Evolutionary conservation across 2,888 invertebrate species (phyloP).

Genomic region (Pheosia tremula): DNA sequence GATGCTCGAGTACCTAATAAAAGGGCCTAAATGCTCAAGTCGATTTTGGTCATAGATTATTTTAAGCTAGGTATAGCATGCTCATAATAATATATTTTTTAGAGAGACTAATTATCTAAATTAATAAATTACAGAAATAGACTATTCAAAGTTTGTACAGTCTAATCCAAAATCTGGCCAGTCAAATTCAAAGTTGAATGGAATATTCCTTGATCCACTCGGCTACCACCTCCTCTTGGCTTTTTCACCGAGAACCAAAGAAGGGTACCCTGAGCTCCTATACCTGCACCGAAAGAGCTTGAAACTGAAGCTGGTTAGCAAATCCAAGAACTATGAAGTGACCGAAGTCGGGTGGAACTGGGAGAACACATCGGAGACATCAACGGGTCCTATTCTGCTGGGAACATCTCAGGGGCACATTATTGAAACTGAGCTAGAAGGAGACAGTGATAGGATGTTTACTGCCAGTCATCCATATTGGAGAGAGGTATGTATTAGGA

Average conservation of each 20-base stretch:
- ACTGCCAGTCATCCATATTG: conserved; percentile 91
- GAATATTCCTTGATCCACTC: conserved; percentile 92
- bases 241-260: conserved; percentile 86
- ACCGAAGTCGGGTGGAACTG: conserved; percentile 97
- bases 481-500: conserved; percentile 87
- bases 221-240: conserved; percentile 94
- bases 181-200: conserved; percentile 85
- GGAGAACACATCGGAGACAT: conserved; percentile 86
- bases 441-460: conserved; percentile 93
- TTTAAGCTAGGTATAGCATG: too few relatives aligned
- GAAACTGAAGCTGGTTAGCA: conserved; percentile 87
- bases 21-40: too few relatives aligned
- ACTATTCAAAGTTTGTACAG: conserved; percentile 86
- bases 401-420: conserved; percentile 96
- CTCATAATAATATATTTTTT: too few relatives aligned
- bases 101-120: too few relatives aligned
- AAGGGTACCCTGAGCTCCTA: conserved; percentile 88
- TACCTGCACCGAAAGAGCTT: conserved; percentile 91
- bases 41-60: too few relatives aligned
- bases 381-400: conserved; percentile 93
- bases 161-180: conserved; percentile 86
- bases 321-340: conserved; percentile 91
- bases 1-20: too few relatives aligned
- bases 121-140: conserved; percentile 86
- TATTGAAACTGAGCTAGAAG: conserved; percentile 94